Percentiles rank a stretch among this genome's conserved stretches.
These are phyloP conservation scores for Holocentrus rufus DNA, from an alignment of 2,797 vertebrate species.

Conservation along the genomic window DNA sequence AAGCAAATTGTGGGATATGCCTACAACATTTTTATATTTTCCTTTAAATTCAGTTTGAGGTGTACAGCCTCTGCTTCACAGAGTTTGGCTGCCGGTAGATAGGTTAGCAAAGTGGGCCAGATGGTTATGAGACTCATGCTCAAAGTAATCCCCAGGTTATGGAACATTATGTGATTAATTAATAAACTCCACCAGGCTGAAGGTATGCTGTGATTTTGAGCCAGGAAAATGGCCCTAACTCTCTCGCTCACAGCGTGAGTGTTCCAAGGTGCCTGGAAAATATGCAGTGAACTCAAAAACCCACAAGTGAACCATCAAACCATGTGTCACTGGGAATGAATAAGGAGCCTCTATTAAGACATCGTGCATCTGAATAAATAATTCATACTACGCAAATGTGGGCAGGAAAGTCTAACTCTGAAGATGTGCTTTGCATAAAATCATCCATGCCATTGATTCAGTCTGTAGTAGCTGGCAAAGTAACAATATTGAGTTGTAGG, in stretches of 20 bases:
- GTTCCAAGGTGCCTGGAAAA: constrained; percentile 57
- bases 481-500: constrained; percentile 46
- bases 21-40: not conserved
- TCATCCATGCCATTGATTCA: constrained; percentile 28
- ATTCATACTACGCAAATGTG: constrained; percentile 42
- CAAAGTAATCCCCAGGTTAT: constrained; percentile 72
- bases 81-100: constrained; percentile 43
- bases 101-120: constrained; percentile 54
- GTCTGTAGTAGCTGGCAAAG: constrained; percentile 37
- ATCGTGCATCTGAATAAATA: constrained; percentile 64
- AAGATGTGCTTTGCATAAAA: constrained; percentile 61
- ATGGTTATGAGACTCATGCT: constrained; percentile 62
- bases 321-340: constrained; percentile 57
- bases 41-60: constrained; percentile 8
- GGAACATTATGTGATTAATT: constrained; percentile 79
- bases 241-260: constrained; percentile 53
- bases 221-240: constrained; percentile 62
- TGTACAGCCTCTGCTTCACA: constrained; percentile 25
- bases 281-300: constrained; percentile 40
- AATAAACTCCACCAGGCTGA: constrained; percentile 72
- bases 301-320: constrained; percentile 57
- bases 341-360: constrained; percentile 62
- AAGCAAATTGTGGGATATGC: too few relatives aligned
- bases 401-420: constrained; percentile 43
- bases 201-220: constrained; percentile 64